phyloP scores from a whole-genome alignment of 2,888 invertebrate species.

The Idaea aversata region DNA sequence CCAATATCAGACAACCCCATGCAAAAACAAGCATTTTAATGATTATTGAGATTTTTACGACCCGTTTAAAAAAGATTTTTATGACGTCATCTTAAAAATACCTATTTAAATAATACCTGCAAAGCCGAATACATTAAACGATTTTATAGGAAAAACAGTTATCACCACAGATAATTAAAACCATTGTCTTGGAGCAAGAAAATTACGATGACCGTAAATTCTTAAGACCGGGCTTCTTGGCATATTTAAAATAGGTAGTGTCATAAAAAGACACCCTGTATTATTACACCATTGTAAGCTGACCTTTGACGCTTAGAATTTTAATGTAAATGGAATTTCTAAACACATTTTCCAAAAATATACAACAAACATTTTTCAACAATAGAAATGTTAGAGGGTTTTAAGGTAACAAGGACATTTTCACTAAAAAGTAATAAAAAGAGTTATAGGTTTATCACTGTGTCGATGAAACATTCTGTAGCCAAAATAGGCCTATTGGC shows the following conservation, averaged over 20 bases:
- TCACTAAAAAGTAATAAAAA: too few relatives aligned
- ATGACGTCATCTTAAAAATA: conserved; percentile 30
- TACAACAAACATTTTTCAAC: too few relatives aligned
- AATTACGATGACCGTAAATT: conserved; percentile 72
- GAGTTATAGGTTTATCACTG: too few relatives aligned
- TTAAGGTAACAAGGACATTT: too few relatives aligned
- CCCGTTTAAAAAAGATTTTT: conserved; percentile 30
- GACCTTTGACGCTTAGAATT: conserved; percentile 1
- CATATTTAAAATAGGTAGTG: conserved; percentile 71
- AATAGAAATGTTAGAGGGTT: too few relatives aligned
- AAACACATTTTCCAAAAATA: too few relatives aligned
- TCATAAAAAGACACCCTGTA: conserved; percentile 62
- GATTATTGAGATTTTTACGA: conserved; percentile 6
- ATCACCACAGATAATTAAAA: conserved; percentile 74
- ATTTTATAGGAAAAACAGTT: conserved; percentile 63
- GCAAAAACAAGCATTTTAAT: background rate
- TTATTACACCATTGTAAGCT: conserved; percentile 42
- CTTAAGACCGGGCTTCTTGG: conserved; percentile 54
- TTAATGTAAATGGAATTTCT: too few relatives aligned
- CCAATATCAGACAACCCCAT: background rate
- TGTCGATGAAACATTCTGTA: too few relatives aligned
- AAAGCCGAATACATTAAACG: conserved; percentile 51
- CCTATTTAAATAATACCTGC: conserved; percentile 48
- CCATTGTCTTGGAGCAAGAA: conserved; percentile 65
- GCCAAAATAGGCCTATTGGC: too few relatives aligned